Percentiles rank a stretch among this genome's conserved stretches.
These are phyloP conservation scores for Apteryx mantelli DNA, from an alignment of 2,113 vertebrate genomes.

Conservation along the genomic window DNA sequence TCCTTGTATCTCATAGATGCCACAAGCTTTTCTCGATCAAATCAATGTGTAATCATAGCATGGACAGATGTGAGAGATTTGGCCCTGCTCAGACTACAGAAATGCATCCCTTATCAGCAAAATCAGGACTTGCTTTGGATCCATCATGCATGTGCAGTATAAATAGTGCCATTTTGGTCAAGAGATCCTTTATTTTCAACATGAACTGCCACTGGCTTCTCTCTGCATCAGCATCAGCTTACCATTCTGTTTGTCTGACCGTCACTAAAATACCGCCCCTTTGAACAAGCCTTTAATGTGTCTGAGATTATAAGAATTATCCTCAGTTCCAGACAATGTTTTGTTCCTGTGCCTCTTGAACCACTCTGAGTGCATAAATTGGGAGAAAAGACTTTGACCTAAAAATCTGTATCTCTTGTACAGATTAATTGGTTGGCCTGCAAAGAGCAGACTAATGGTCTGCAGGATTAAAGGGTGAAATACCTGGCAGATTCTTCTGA, in stretches of 20 bases:
- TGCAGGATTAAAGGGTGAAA: neutral
- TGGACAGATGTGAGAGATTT: neutral
- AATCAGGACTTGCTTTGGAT: neutral
- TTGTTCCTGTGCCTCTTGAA: neutral
- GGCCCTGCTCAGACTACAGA: neutral
- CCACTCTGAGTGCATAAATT: neutral
- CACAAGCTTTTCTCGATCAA: neutral
- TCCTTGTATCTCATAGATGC: neutral
- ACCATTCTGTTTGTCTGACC: neutral
- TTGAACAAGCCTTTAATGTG: neutral
- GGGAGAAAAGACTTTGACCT: neutral
- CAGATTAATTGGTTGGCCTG: neutral
- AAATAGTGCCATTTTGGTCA: neutral
- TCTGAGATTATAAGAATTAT: neutral
- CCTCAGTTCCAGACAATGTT: neutral
- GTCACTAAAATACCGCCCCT: neutral
- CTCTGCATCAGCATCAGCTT: fast-evolving
- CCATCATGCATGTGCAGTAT: neutral
- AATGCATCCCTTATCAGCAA: neutral
- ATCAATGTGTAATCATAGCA: neutral
- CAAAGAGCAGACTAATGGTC: neutral
- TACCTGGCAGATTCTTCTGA: neutral
- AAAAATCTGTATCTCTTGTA: neutral
- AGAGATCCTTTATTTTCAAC: neutral
- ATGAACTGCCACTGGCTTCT: neutral